A percentile compares a stretch with the other conserved stretches of the same genome.
Conservation (phyloP, 2,113 vertebrate species). For the Fukomys damarensis region DNA sequence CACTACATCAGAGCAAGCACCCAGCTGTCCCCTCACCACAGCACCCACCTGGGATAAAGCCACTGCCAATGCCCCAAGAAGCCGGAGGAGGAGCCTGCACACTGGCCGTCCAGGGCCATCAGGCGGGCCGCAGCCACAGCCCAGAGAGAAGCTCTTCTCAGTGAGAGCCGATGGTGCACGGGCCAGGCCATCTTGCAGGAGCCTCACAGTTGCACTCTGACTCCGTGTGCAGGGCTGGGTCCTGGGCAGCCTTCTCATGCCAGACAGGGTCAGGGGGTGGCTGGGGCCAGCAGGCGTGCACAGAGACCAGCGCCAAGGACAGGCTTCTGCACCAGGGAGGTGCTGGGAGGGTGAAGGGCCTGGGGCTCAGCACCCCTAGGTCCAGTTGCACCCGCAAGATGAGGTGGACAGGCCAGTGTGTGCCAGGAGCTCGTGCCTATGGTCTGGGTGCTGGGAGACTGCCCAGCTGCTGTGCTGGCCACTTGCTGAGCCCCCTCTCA, state of each 20-base stretch:
- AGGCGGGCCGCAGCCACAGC: neutral
- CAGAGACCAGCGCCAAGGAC: accelerated
- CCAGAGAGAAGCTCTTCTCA: neutral
- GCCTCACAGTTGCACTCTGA: too few species aligned
- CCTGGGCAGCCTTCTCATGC: neutral
- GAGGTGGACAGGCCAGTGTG: too few species aligned
- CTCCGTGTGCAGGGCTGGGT: too few species aligned
- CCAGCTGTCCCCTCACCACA: neutral
- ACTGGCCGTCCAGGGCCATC: too few species aligned
- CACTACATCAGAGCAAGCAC: neutral
- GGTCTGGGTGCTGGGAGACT: accelerated
- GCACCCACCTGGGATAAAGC: neutral
- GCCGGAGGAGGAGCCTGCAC: neutral
- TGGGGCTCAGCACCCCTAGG: neutral
- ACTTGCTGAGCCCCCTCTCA: too few species aligned
- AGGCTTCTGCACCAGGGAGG: neutral
- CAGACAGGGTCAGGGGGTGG: too few species aligned
- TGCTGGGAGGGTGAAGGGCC: neutral
- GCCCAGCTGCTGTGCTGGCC: neutral
- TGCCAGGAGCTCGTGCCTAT: too few species aligned
- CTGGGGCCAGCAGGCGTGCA: neutral
- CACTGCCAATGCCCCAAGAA: neutral
- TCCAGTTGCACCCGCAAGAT: accelerated
- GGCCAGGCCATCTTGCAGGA: too few species aligned
- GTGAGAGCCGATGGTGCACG: too few species aligned